These are phyloP conservation scores for Lepus americanus DNA, from an alignment of 2,113 vertebrate species.

Conservation along the genomic window DNA sequence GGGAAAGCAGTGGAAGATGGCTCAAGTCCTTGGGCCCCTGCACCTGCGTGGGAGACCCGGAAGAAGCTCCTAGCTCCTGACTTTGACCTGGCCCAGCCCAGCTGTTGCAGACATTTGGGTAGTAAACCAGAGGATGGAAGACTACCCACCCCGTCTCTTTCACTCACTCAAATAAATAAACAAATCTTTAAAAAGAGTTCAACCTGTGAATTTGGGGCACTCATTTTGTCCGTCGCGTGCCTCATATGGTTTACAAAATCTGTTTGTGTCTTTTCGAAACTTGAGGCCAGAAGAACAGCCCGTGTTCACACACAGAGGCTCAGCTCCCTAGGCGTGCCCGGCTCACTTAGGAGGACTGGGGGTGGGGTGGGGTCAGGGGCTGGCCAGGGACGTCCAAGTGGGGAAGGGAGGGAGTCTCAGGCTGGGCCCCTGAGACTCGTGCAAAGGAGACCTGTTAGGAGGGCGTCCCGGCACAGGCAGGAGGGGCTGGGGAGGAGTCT, in stretches of 20 bases:
- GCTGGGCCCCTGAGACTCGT: not conserved
- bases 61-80: no score
- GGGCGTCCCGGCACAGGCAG: no score
- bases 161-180: no score
- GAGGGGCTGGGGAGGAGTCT: not conserved
- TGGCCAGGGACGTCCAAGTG: not conserved
- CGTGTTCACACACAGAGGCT: not conserved
- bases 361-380: not conserved
- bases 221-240: fast-evolving
- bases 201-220: not conserved
- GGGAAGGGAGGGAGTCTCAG: not conserved
- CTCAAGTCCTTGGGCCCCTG: no score
- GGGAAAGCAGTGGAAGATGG: no score
- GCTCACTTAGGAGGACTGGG: no score
- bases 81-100: no score
- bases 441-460: not conserved
- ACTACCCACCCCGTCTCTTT: no score
- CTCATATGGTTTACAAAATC: not conserved
- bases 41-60: no score
- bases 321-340: not conserved
- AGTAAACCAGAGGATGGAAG: no score
- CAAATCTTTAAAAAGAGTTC: no score
- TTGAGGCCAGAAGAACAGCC: not conserved
- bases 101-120: no score
- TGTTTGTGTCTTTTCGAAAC: not conserved